Percentiles rank a stretch among this genome's conserved stretches.
These are phyloP conservation scores for Napeogenes sylphis DNA, from an alignment of 2,888 invertebrate genomes.

Conservation along the genomic window DNA sequence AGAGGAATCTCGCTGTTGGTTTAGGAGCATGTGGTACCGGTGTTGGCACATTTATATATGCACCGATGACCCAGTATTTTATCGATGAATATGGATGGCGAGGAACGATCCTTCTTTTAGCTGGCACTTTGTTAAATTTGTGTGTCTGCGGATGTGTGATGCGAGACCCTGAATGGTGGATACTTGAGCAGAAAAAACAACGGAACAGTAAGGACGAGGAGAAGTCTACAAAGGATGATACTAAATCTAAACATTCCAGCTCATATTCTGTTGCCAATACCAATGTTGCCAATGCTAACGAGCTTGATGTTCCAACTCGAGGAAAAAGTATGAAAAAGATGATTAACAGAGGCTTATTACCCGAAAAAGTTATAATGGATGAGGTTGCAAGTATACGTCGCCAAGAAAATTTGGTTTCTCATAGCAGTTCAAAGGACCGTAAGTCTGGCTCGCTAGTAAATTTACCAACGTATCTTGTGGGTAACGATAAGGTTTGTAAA, in stretches of 20 bases:
- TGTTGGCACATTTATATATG: constrained; percentile 91
- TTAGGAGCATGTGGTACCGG: constrained; percentile 93
- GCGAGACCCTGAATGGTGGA: constrained; percentile 92
- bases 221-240: constrained; percentile 40
- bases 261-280: constrained; percentile 70
- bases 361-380: constrained; percentile 57
- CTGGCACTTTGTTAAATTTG: constrained; percentile 89
- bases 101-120: constrained; percentile 87
- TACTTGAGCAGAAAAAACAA: constrained; percentile 78
- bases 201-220: constrained; percentile 34
- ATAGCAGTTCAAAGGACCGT: constrained; percentile 43
- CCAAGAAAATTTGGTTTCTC: constrained; percentile 44
- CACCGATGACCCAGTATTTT: constrained; percentile 89
- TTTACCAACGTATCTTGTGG: constrained; percentile 84
- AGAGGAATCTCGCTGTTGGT: constrained; percentile 90
- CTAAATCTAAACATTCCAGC: constrained; percentile 68
- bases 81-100: constrained; percentile 90
- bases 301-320: constrained; percentile 51
- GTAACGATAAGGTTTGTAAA: constrained; percentile 80
- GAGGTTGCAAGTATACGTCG: constrained; percentile 55
- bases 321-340: constrained; percentile 59
- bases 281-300: constrained; percentile 61
- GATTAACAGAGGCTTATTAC: constrained; percentile 51
- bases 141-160: constrained; percentile 92
- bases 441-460: constrained; percentile 81